Evolutionary conservation across 2,888 invertebrate genomes (phyloP).

Genomic region (Stratiomys singularior): DNA sequence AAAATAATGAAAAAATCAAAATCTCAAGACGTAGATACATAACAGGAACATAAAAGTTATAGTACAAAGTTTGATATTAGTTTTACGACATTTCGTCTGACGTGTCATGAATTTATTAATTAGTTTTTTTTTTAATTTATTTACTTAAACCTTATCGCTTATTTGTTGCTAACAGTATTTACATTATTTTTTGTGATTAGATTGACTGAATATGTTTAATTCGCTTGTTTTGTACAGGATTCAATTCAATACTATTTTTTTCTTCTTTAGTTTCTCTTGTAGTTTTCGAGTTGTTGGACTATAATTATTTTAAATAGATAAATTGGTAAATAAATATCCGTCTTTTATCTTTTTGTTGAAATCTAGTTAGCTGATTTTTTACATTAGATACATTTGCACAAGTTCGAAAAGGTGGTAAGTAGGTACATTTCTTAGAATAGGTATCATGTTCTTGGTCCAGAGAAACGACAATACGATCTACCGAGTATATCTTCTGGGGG

Average conservation of each 20-base stretch:
- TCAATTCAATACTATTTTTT: constrained; percentile 24
- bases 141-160: background rate
- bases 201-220: too few species aligned
- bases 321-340: constrained; percentile 2
- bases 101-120: too few species aligned
- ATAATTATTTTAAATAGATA: background rate
- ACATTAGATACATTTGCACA: constrained; percentile 5
- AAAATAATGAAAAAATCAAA: too few species aligned
- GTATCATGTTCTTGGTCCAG: constrained; percentile 66
- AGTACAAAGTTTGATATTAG: too few species aligned
- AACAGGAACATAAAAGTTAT: too few species aligned
- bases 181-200: background rate
- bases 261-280: background rate
- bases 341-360: background rate
- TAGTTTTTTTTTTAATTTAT: background rate
- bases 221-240: constrained; percentile 9
- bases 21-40: too few species aligned
- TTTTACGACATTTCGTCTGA: too few species aligned
- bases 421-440: constrained; percentile 6
- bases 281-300: background rate
- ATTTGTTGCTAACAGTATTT: constrained; percentile 10
- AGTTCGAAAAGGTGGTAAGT: constrained; percentile 23
- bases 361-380: background rate
- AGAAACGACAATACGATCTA: constrained; percentile 69
- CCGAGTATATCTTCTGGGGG: constrained; percentile 70